Percentiles rank a stretch among this genome's conserved stretches.
phyloP scores from a whole-genome alignment of 2,888 invertebrate genomes.

The Nomada hirtipes region DNA sequence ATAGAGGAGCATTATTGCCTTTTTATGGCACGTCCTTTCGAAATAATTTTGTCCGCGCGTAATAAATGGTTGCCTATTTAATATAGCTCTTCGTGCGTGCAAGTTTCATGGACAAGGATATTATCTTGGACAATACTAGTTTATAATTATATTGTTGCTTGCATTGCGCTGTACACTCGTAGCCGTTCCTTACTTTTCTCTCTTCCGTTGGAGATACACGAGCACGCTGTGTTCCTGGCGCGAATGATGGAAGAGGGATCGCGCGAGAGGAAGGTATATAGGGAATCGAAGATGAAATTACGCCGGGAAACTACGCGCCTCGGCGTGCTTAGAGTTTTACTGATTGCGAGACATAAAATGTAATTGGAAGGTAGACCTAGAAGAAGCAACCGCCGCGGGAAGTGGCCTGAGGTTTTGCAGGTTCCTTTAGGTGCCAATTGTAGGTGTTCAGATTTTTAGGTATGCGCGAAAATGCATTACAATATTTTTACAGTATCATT shows the following conservation, averaged over 20 bases:
- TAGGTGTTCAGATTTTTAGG: slow-evolving; percentile 51
- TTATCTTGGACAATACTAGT: slow-evolving; percentile 3
- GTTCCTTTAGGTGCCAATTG: slow-evolving; percentile 40
- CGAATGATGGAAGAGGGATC: neutral
- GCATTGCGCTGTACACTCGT: slow-evolving; percentile 36
- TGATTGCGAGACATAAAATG: slow-evolving; percentile 66
- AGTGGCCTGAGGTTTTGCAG: slow-evolving; percentile 38
- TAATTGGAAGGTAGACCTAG: slow-evolving; percentile 60
- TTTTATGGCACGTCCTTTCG: too few species aligned
- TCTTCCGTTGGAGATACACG: slow-evolving; percentile 60
- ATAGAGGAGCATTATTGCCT: too few species aligned
- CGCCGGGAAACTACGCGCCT: slow-evolving; percentile 47
- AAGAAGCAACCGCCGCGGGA: slow-evolving; percentile 28
- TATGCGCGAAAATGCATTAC: slow-evolving; percentile 44
- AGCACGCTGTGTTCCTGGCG: slow-evolving; percentile 10
- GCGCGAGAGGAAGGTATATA: neutral
- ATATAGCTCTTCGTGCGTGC: too few species aligned
- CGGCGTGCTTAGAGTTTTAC: slow-evolving; percentile 58
- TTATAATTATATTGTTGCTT: slow-evolving; percentile 19
- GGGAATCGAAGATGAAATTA: slow-evolving; percentile 70
- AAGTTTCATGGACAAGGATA: neutral
- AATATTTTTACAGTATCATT: slow-evolving; percentile 28
- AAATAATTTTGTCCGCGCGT: too few species aligned
- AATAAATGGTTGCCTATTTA: too few species aligned
- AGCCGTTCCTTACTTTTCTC: slow-evolving; percentile 12